Evolutionary conservation across 2,888 invertebrate genomes (phyloP).

Genomic region (Megaustenia siamemsis): DNA sequence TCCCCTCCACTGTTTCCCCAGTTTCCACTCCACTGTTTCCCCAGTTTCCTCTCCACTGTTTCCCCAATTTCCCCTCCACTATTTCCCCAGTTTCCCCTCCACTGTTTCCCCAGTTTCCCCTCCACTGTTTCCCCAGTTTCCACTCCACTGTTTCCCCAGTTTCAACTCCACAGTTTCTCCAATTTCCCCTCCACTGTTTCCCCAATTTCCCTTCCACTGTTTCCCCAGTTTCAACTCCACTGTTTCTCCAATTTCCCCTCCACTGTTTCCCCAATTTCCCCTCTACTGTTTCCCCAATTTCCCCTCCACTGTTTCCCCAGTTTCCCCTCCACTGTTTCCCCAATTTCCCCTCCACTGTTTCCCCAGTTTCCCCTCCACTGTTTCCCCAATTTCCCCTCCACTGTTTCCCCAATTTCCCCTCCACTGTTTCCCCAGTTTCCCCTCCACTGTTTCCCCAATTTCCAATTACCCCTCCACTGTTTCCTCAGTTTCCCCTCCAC

Average conservation of each 20-base stretch:
- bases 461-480: slow-evolving; percentile 1
- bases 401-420: neutral
- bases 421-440: neutral
- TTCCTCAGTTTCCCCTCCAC: neutral
- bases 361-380: neutral
- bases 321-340: neutral
- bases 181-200: neutral
- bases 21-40: too few relatives aligned
- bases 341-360: neutral
- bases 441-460: neutral
- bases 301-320: neutral
- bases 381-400: neutral
- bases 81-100: neutral
- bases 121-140: neutral
- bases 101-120: neutral
- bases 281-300: neutral
- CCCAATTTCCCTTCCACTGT: neutral
- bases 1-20: too few relatives aligned
- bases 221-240: neutral
- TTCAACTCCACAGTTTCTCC: neutral
- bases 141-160: neutral
- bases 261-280: neutral
- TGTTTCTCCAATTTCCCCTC: neutral
- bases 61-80: too few relatives aligned
- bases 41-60: too few relatives aligned